phyloP scores from a whole-genome alignment of 2,797 vertebrate genomes.

The Miichthys miiuy region DNA sequence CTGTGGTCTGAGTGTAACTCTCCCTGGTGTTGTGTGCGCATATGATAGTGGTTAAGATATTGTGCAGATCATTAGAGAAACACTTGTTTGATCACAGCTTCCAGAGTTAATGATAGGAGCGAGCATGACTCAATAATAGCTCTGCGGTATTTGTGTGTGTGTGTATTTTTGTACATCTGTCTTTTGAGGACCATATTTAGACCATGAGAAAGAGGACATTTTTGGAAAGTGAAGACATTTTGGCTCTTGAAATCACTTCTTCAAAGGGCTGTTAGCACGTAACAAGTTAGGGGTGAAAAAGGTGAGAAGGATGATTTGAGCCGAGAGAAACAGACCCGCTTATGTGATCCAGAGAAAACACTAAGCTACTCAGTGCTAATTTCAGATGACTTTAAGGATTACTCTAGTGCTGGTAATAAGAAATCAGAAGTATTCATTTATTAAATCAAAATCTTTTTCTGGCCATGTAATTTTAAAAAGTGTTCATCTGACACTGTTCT shows the following conservation, averaged over 20 bases:
- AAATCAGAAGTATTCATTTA: too few relatives aligned
- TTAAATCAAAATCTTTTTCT: too few relatives aligned
- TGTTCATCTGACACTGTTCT: too few relatives aligned
- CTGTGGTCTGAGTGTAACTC: conserved; percentile 54
- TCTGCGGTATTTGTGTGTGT: conserved; percentile 59
- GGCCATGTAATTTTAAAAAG: too few relatives aligned
- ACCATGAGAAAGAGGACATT: conserved; percentile 14
- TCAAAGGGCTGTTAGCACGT: neutral
- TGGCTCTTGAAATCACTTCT: neutral
- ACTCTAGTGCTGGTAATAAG: too few relatives aligned
- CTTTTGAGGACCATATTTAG: conserved; percentile 39
- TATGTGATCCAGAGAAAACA: too few relatives aligned
- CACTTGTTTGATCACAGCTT: conserved; percentile 77
- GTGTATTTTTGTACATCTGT: conserved; percentile 15
- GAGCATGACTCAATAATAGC: conserved; percentile 67
- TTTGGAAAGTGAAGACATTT: conserved; percentile 38
- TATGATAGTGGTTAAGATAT: conserved; percentile 71
- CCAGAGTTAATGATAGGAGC: conserved; percentile 74
- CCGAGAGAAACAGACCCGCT: too few relatives aligned
- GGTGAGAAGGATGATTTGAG: too few relatives aligned
- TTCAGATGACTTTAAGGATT: too few relatives aligned
- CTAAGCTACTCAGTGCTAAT: too few relatives aligned
- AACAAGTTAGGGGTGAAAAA: too few relatives aligned
- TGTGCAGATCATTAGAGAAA: conserved; percentile 70
- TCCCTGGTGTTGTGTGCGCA: conserved; percentile 40